Evolutionary conservation across 2,888 invertebrate species (phyloP), one percentile per base, ranked within the genome.

Genomic region (Chymomyza caudatula): DNA sequence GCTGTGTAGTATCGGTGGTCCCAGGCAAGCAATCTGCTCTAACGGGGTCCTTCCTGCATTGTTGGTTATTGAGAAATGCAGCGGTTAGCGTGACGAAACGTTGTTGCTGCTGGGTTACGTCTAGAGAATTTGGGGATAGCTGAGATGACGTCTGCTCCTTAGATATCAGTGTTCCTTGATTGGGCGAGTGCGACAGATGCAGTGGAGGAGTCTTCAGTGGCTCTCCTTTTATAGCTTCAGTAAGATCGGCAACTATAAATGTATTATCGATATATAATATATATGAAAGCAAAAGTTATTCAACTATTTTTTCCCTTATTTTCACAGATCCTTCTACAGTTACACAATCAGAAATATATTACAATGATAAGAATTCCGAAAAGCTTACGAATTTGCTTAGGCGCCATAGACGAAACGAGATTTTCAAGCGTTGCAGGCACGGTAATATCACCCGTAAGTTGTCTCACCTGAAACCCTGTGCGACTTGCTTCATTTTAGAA

Each of bases 31-130:
- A 23, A n/a, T 60, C 55, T 4, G 64, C 13, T 3, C 42, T 15
- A 13, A 49, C 20, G n/a, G 56, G 87, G 17, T 76, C 76, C 66
- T 71, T 66, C 17, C 64, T 59, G 74, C 63, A 23, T 64, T 77
- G 87, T 63, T 75, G 86, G 63, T 79, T 84, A 51, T 87, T 88
- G 0, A 89, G 68, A 22, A 88, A 67, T 2, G 85, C 77, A 3
- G 80, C 74, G 13, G 78, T 76, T 4, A 86, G 65, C 6, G 72
- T 76, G 0, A 84, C 77, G 49, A 81, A 66, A 23, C 85, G 78
- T 49, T 86, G 76, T 15, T 85, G 73, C 17, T 73, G 82, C 3
- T 73, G 65, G 8, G 67, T 65, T 25, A 19, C 15, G 20, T 53
- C 42, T 44, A 54, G 19, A 13, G 52, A 37, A 2, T 17, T 25